A percentile compares a stretch with the other conserved stretches of the same genome.
Evolutionary conservation across 2,888 invertebrate species (phyloP).

Genomic region (Amphipyra berbera): DNA sequence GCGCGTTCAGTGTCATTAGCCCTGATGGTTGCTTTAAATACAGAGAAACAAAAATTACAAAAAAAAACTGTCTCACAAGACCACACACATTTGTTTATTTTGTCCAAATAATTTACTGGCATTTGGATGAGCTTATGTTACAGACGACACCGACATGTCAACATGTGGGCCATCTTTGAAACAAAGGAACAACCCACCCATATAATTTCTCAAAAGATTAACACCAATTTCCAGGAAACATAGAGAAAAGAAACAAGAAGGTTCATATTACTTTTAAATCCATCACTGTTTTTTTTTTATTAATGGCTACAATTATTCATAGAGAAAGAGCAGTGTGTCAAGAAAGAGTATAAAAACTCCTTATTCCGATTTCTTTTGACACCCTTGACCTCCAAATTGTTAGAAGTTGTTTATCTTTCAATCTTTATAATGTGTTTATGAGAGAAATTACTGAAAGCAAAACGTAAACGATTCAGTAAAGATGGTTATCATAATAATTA

Average conservation of each 20-base stretch:
- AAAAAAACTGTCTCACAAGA: conserved; percentile 41
- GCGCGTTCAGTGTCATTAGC: too few relatives aligned
- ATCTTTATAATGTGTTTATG: conserved; percentile 54
- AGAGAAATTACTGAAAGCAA: conserved; percentile 63
- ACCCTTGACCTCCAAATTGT: conserved; percentile 63
- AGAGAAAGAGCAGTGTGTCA: conserved; percentile 12
- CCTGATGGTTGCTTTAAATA: neutral
- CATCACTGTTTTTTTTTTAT: conserved; percentile 21
- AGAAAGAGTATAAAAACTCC: conserved; percentile 20
- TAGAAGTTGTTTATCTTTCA: conserved; percentile 72
- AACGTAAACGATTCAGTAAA: conserved; percentile 43
- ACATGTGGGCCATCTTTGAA: conserved; percentile 51
- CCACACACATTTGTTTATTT: conserved; percentile 65
- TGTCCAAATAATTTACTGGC: conserved; percentile 53
- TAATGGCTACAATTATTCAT: conserved; percentile 38
- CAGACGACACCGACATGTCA: conserved; percentile 45
- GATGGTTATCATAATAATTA: conserved; percentile 55
- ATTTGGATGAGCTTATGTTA: conserved; percentile 38
- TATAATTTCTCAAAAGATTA: conserved; percentile 36
- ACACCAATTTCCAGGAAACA: conserved; percentile 43
- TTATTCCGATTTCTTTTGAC: conserved; percentile 22
- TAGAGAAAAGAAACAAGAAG: conserved; percentile 9
- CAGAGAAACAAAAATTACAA: conserved; percentile 8
- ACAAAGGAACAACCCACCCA: conserved; percentile 49
- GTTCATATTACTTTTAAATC: conserved; percentile 30